A percentile compares a stretch with the other conserved stretches of the same genome.
Evolutionary conservation across 1,140 invertebrate genomes (phyloP).

Genomic region (Sinella curviseta): DNA sequence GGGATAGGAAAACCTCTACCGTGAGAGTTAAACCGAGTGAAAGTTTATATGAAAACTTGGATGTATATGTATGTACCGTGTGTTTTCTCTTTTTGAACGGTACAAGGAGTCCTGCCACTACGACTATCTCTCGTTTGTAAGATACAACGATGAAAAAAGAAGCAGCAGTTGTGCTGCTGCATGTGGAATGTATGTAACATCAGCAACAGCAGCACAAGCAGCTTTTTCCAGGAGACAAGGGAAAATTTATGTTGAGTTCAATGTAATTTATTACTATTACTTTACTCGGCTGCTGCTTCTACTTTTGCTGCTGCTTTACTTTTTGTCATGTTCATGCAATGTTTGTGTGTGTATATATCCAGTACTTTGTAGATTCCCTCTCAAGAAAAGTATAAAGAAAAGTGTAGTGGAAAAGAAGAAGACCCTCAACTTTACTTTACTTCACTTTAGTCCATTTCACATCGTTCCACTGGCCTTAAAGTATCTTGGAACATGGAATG

Average conservation of each 20-base stretch:
- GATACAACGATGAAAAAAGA: neutral
- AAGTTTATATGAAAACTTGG: constrained; percentile 1
- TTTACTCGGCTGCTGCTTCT: constrained; percentile 24
- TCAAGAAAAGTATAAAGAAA: constrained; percentile 15
- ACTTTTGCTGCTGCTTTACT: constrained; percentile 21
- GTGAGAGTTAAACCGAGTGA: neutral
- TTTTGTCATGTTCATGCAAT: constrained; percentile 10
- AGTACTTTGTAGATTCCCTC: neutral
- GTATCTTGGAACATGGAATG: constrained; percentile 22
- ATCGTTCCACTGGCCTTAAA: constrained; percentile 18
- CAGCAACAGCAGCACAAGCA: neutral
- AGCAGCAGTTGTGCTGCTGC: neutral
- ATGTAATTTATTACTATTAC: constrained; percentile 28
- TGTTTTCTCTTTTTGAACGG: neutral
- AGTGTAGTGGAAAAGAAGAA: constrained; percentile 15
- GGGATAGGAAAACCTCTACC: constrained; percentile 1
- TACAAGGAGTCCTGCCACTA: neutral
- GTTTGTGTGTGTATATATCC: neutral
- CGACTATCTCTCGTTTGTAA: neutral
- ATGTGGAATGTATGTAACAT: neutral
- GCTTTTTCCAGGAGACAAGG: constrained; percentile 25
- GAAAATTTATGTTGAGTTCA: constrained; percentile 26
- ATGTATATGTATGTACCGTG: neutral
- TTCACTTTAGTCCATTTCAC: constrained; percentile 23
- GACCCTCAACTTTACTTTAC: constrained; percentile 26